Base-by-base conservation (phyloP, 2,797 vertebrate species). In the Pelobates cultripes region DNA sequence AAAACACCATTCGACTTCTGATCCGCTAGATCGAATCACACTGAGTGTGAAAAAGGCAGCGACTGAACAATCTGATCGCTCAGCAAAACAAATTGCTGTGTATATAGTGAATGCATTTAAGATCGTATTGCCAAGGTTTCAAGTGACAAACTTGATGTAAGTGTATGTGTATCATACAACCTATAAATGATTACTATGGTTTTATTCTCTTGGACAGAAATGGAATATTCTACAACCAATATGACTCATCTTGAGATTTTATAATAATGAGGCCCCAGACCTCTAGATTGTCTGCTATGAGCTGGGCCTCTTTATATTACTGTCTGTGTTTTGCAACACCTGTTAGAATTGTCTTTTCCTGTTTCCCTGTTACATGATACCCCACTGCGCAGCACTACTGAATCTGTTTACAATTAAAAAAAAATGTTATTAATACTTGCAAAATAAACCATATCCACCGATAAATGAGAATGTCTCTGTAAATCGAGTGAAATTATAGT, bases 21-120 rank as follows among this genome's bases (percentile, higher is more conserved):
- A 12, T 15, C 55, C 13, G 9, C 9, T 12, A 57, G 55, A 57
- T 57, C 55, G 14, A 12, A 57, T 57, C 55, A 57, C 55, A 12
- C 14, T 14, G 55, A 4, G 55, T 4, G 13, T 14, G 55, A 12
- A 17, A 40, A 15, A 64, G 28, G 47, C 47, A 51, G 47, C 47
- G 10, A 40, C n/a, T 64, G 61, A 64, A 14, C 28, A 64, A 40
- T 64, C n/a, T 64, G 61, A 64, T 64, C n/a, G 14, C 61, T 64
- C n/a, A 64, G 61, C 3, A 64, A 40, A 64, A 64, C n/a, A 64
- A 64, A 64, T 17, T 40, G 61, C n/a, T 28, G 61, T 64, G 61
- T 64, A 40, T 40, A 40, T 64, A 64, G 61, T 64, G 6, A 64
- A 40, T 64, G 61, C 61, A 64, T 64, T 64, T 64, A 64, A 28